Evolutionary conservation across 2,113 vertebrate species (phyloP), one percentile per base, ranked within the genome.

Genomic region (Myxocyprinus asiaticus): DNA sequence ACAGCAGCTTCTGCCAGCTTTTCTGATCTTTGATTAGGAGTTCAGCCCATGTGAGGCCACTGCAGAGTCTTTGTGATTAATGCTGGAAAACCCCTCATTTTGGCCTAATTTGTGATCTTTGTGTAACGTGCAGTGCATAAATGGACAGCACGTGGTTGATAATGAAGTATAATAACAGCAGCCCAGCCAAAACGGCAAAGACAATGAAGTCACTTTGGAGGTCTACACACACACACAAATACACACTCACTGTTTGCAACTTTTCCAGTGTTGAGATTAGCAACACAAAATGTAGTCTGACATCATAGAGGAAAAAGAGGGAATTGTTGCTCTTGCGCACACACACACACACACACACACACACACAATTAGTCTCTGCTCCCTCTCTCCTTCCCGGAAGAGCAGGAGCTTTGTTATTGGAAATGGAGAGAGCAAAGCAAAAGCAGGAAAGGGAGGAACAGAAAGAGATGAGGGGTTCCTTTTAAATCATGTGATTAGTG

Each of bases 401-500:
- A 79, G 68, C 48, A 12, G 42, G 9, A 11, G n/a, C 69, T 15
- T 47, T 69, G 43, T 84, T 84, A 80, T 77, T 84, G 83, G 83
- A 84, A 84, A 81, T 61, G 71, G 53, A 76, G 66, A 55, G 43
- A 69, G 75, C 58, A 71, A 53, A 42, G 72, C 56, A 77, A 70
- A 76, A 79, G 69, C 63, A 81, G 72, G 70, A 58, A 69, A 51
- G 62, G 66, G 67, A 76, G 55, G 67, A 58, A 43, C 11, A 76
- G 71, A 68, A 53, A 70, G n/a, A 61, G 78, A 85, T 81, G 75
- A 83, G 76, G 42, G 17, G 70, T 44, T 70, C 73, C 8, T 76
- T 64, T 53, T 76, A 65, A 63, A 80, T 84, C 83, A 84, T 82
- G 80, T 78, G 83, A 84, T 79, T 65, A 71, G 71, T 84, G 83